Evolutionary conservation across 2,888 invertebrate genomes (phyloP).

Genomic region (Aspidapion aeneum): DNA sequence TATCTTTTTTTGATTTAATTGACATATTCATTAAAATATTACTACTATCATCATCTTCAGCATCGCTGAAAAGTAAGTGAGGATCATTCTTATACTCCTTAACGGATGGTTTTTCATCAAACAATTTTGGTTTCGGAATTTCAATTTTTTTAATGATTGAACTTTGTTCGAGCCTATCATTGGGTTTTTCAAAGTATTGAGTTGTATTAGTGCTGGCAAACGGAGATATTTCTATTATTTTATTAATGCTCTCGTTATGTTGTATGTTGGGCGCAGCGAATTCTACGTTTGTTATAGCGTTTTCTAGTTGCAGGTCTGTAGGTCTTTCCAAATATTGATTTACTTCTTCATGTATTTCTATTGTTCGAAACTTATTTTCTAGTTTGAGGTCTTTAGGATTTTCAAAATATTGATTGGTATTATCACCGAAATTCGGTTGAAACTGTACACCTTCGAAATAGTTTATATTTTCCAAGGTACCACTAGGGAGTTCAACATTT

Average conservation of each 20-base stretch:
- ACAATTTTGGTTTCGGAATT: constrained; percentile 7
- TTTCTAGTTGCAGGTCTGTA: background rate
- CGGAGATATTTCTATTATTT: no score
- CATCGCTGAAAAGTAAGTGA: constrained; percentile 14
- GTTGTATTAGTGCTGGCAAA: no score
- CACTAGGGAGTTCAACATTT: constrained; percentile 32
- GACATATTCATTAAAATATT: background rate
- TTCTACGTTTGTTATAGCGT: no score
- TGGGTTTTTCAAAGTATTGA: constrained; percentile 10
- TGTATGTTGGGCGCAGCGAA: background rate
- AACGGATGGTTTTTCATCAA: background rate
- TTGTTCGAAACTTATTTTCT: no score
- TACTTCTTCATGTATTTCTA: no score
- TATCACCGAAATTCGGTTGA: constrained; percentile 1
- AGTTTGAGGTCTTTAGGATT: no score
- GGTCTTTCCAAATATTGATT: no score
- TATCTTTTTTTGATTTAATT: constrained; percentile 10
- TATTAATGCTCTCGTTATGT: background rate
- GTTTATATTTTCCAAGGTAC: background rate
- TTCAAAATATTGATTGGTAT: no score
- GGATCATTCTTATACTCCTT: constrained; percentile 9
- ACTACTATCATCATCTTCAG: background rate
- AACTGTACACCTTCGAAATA: background rate
- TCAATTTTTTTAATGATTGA: background rate
- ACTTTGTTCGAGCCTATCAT: background rate